A percentile compares a stretch with the other conserved stretches of the same genome.
Evolutionary conservation across 2,797 vertebrate species (phyloP).

Genomic region (Buphagus erythrorhynchus): DNA sequence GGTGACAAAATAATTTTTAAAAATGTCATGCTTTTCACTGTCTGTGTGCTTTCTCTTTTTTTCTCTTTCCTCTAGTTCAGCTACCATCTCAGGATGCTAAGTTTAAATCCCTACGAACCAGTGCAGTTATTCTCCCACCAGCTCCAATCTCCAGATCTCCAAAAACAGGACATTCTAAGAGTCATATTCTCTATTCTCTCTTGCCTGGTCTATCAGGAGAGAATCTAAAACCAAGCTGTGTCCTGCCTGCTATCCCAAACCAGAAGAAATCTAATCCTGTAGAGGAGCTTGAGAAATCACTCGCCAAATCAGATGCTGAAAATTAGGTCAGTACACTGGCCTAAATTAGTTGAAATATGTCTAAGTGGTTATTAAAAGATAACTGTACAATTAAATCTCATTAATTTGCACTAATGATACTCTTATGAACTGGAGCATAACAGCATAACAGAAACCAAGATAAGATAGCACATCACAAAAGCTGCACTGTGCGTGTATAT

Average conservation of each 20-base stretch:
- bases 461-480: neutral
- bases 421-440: neutral
- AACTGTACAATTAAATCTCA: neutral
- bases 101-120: conserved; percentile 69
- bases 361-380: neutral
- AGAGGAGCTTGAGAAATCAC: neutral
- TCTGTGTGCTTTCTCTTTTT: neutral
- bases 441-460: neutral
- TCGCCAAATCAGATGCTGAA: neutral
- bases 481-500: neutral
- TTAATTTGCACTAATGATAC: neutral
- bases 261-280: conserved; percentile 71
- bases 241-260: conserved; percentile 86
- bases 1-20: neutral
- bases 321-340: conserved; percentile 18
- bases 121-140: conserved; percentile 56
- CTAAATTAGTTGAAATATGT: neutral
- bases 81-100: conserved; percentile 73
- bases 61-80: conserved; percentile 54
- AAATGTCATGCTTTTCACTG: neutral
- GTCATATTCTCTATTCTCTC: conserved; percentile 68
- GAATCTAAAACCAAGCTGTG: conserved; percentile 75
- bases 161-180: conserved; percentile 57
- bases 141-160: conserved; percentile 44
- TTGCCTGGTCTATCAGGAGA: conserved; percentile 76